Evolutionary conservation across 2,888 invertebrate species (phyloP), one percentile per base, ranked within the genome.

Genomic region (Macrophya annulata): DNA sequence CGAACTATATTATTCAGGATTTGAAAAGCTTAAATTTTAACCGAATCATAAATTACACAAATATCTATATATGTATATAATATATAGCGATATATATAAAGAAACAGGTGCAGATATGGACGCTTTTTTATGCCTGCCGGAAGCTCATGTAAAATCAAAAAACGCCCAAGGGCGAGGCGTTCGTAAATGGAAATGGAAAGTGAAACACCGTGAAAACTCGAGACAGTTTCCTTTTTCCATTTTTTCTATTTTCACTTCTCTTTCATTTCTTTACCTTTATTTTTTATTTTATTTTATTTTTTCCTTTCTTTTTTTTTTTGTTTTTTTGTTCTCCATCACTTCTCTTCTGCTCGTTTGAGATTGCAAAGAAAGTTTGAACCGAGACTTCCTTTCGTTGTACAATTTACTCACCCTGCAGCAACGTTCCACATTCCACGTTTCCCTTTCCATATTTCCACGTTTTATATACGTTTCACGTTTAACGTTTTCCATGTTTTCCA

Each of bases 181-280:
- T 25, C n/a, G 55, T 25, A 55, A 81, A 65, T 81, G 81, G 62
- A 81, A 81, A 81, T 81, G 81, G 81, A 81, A 81, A 81, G 81
- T 81, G 81, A 81, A 81, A 40, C 62, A 31, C 9, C 48, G 37
- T 43, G 77, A 77, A 55, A 77, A 55, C 37, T 77, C n/a, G 62
- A 45, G 62, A 65, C 59, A 62, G 25, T 21, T 55, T 37, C 43
- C 37, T 55, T 55, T 21, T n/a, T 68, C 74, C 43, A 62, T 62
- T 25, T 31, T 71, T 77, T 77, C 74, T 37, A 55, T 55, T 81
- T 81, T 81, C 59, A 12, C 62, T 21, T 81, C n/a, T 43, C 81
- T 62, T 62, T 21, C 72, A 43, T 45, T 43, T 74, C 45, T 25
- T 45, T 45, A 0, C 21, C 45, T 21, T 12, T 21, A 4, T 17